Base-by-base conservation (phyloP, 2,888 invertebrate species). In the Scaptomyza polygonia region DNA sequence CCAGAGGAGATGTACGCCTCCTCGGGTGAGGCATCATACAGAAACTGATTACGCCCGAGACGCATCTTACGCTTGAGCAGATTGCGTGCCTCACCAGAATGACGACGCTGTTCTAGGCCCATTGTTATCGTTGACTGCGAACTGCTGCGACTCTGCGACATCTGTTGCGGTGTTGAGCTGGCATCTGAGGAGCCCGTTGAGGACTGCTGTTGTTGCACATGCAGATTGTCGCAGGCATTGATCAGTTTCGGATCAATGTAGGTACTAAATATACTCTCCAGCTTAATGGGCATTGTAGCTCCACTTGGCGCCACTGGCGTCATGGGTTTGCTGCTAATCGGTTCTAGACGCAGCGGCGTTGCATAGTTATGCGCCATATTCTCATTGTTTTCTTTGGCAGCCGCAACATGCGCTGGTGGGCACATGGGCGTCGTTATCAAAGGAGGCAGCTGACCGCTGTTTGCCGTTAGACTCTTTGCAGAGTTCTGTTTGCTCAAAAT, bases 191-290 rank as follows among this genome's bases (percentile, higher is more conserved):
- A 80, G 0, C 89, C 87, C 14, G 63, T 61, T 9, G 55, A 55
- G 1, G 57, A 39, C 12, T 64, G 68, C 42, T 18, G 42, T 21
- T 42, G 42, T 34, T 72, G 73, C 43, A 95, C 94, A 16, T 94
- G 93, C 51, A 95, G 92, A 91, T 95, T 95, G 90, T 95, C 95
- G 89, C 94, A 94, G 91, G 94, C 94, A 90, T 95, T 95, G 62
- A 95, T 95, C 62, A 95, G 92, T 78, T 93, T 94, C 9, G 94
- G 93, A 76, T 94, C 92, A 91, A 94, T 91, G 91, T 92, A 87
- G 92, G 30, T 55, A 0, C 68, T 82, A 48, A 77, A 87, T 9
- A 85, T 84, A 48, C 79, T 73, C 57, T 86, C 83, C 34, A 90
- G 73, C 51, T 85, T 89, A 12, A 89, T 69, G 40, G 86, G 73